phyloP scores from a whole-genome alignment of 2,797 vertebrate species.

The Paguma larvata region DNA sequence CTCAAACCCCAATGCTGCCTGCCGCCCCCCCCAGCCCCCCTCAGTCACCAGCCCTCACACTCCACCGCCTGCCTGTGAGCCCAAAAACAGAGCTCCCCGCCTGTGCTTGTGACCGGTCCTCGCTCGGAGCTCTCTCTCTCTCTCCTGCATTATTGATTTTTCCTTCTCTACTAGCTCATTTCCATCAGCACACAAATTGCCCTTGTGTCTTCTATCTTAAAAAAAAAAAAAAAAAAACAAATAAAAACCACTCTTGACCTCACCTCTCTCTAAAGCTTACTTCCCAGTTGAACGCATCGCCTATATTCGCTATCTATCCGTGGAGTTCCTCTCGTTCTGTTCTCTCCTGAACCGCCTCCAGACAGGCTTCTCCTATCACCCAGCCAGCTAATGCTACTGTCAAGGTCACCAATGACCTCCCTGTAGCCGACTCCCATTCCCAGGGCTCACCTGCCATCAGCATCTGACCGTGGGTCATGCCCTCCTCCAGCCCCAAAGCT shows the following conservation, averaged over 20 bases:
- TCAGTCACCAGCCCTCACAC: neutral
- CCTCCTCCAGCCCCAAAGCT: neutral
- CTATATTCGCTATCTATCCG: neutral
- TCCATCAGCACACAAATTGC: slow-evolving; percentile 9
- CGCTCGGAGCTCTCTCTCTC: neutral
- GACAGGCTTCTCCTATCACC: neutral
- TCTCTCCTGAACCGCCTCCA: neutral
- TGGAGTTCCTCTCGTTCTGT: neutral
- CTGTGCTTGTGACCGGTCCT: neutral
- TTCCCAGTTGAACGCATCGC: neutral
- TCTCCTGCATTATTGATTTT: neutral
- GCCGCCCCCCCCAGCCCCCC: neutral
- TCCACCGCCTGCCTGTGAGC: neutral
- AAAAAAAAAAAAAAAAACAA: neutral
- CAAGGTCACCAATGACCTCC: neutral
- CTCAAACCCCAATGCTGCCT: neutral
- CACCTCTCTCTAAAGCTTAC: neutral
- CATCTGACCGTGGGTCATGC: fast-evolving
- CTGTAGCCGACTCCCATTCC: neutral
- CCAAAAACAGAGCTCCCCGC: too few species aligned
- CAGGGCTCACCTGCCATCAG: neutral
- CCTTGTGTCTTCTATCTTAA: slow-evolving; percentile 41
- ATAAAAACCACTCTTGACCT: neutral
- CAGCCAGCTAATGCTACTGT: neutral
- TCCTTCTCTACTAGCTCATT: neutral